Base-by-base conservation (phyloP, 2,113 vertebrate genomes). In the Hemiscyllium ocellatum region DNA sequence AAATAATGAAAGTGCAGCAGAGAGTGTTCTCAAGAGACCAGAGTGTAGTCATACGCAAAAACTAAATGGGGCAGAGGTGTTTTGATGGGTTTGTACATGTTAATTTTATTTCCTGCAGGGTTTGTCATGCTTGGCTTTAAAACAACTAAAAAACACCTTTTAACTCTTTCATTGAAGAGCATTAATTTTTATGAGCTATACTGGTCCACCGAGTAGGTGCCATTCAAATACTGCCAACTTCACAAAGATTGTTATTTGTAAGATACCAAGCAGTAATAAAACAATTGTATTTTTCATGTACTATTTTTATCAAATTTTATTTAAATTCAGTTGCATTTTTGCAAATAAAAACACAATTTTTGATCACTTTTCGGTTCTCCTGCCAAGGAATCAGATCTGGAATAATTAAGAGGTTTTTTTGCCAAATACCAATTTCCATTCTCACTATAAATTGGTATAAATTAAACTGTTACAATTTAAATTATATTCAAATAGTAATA, bases 1-100 rank as follows among this genome's bases (percentile, higher is more conserved):
- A 97, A 97, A 97, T 98, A 98, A 98, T 98, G 96, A 97, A 98
- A 96, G 17, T 98, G 96, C 97, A 97, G 97, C 96, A 97, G 96
- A 97, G 97, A 95, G 95, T 97, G 97, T 97, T 97, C 97, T 97
- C 97, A 65, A 87, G 96, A 97, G 97, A 97, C 87, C 78, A 78
- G 33, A 89, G 50, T 89, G 33, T 50, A 90, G 66, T 96, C 68
- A 17, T 85, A 90, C 80, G 93, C 69, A 96, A 96, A 96, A 96
- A 72, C 29, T 90, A 96, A 85, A 0, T 0, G 47, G 95, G 37
- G 72, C 29, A 33, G 89, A 65, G 94, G 37, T 95, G 42, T 94
- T 83, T 94, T 96, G 42, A 96, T 96, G 68, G 26, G 29, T 96
- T 96, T 96, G 95, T 96, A 95, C 96, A 70, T 72, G 20, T 70